Conservation (phyloP, 2,888 invertebrate species). For the Drosophila setosimentum region DNA sequence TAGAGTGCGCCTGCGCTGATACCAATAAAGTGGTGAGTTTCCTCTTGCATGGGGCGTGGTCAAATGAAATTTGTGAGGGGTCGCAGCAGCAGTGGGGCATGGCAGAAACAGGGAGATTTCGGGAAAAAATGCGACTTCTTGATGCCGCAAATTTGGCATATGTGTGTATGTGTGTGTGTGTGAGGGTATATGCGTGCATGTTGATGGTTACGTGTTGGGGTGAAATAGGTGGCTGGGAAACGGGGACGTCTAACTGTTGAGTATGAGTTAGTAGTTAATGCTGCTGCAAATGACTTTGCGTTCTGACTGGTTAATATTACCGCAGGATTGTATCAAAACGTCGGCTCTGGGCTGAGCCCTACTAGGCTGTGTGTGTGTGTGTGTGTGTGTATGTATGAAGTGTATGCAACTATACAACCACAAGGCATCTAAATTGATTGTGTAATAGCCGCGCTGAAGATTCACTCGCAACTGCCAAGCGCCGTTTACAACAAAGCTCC, state of each 20-base stretch:
- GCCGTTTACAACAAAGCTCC: conserved; percentile 71
- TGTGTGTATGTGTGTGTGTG: conserved; percentile 36
- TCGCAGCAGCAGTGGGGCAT: conserved; percentile 8
- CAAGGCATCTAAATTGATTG: conserved; percentile 60
- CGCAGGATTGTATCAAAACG: conserved; percentile 81
- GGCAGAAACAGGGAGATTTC: conserved; percentile 38
- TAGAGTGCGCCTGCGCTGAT: conserved; percentile 33
- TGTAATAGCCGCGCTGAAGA: conserved; percentile 50
- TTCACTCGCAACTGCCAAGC: conserved; percentile 17
- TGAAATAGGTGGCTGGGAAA: conserved; percentile 4
- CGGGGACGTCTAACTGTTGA: conserved; percentile 3
- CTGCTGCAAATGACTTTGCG: conserved; percentile 79
- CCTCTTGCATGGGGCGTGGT: conserved; percentile 42
- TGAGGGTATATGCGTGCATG: conserved; percentile 24
- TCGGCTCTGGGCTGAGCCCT: conserved; percentile 31
- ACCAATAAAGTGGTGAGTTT: conserved; percentile 54
- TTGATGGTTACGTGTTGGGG: conserved; percentile 11
- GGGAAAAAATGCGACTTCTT: conserved; percentile 84
- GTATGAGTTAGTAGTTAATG: conserved; percentile 34
- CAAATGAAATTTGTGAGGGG: conserved; percentile 5
- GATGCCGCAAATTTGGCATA: conserved; percentile 83
- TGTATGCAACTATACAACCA: conserved; percentile 39
- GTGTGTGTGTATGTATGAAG: conserved; percentile 11
- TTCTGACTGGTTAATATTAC: conserved; percentile 85
- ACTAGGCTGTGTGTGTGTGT: not conserved